Conservation (phyloP, 2,113 vertebrate species). For the Bolborhynchus lineola region DNA sequence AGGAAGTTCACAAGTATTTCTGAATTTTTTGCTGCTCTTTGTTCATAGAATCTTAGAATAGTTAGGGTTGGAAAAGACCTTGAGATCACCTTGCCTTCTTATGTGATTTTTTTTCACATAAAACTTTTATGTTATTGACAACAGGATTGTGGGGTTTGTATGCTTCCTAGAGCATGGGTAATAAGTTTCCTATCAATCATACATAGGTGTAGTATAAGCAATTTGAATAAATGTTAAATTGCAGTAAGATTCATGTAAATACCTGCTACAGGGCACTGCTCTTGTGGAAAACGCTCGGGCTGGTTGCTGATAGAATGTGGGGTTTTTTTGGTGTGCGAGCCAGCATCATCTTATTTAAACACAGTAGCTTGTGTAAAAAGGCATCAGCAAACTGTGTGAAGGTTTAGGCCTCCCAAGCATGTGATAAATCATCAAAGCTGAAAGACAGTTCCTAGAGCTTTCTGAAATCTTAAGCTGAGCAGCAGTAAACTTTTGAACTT, state of each 20-base stretch:
- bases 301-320: background rate
- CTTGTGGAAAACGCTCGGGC: background rate
- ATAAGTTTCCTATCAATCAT: background rate
- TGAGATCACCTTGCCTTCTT: background rate
- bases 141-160: background rate
- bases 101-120: background rate
- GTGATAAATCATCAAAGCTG: background rate
- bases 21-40: background rate
- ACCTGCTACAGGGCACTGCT: background rate
- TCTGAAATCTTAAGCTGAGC: background rate
- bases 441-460: background rate
- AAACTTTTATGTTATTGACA: background rate
- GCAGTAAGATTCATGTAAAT: background rate
- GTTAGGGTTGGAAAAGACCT: background rate
- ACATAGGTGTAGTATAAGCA: background rate
- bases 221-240: background rate
- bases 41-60: background rate
- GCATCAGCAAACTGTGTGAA: background rate
- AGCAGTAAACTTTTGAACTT: background rate
- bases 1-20: background rate
- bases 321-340: background rate
- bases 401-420: background rate
- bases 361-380: background rate
- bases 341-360: background rate
- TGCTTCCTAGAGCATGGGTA: background rate